phyloP scores from a whole-genome alignment of 2,113 vertebrate genomes.

The Montifringilla adamsi region DNA sequence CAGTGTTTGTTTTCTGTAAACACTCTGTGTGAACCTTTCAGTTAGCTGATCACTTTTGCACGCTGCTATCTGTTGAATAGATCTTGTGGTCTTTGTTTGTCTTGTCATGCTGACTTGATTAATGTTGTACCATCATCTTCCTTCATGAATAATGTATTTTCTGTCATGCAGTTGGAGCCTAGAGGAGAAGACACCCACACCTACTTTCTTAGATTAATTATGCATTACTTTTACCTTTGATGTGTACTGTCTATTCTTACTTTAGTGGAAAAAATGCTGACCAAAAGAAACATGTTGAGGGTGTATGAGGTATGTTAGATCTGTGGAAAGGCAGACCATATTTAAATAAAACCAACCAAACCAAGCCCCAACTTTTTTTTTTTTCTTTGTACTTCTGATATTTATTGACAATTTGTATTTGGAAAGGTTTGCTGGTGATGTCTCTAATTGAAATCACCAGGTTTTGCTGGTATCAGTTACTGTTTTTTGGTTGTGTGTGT shows the following conservation, averaged over 20 bases:
- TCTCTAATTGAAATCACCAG: not conserved
- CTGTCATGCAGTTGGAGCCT: not conserved
- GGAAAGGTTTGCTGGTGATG: not conserved
- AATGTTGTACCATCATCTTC: not conserved
- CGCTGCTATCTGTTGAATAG: not conserved
- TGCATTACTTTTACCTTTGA: not conserved
- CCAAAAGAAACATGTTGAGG: not conserved
- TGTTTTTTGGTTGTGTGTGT: not conserved
- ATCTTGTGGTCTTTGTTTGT: not conserved
- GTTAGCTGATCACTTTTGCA: not conserved
- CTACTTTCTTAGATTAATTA: not conserved
- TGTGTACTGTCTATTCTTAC: not conserved
- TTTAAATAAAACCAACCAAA: not conserved
- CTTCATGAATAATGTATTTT: not conserved
- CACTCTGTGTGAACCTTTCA: not conserved
- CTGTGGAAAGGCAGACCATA: not conserved
- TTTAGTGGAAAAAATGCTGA: not conserved
- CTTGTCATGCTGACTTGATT: not conserved
- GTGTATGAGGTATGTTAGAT: not conserved
- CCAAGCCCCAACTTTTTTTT: not conserved
- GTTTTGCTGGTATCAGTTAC: not conserved
- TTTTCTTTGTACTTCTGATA: not conserved
- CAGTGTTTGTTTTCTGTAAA: not conserved
- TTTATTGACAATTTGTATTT: not conserved
- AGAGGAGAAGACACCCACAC: not conserved